These are phyloP conservation scores for Chrysochloris asiatica DNA, from an alignment of 2,113 vertebrate genomes.

Conservation along the genomic window DNA sequence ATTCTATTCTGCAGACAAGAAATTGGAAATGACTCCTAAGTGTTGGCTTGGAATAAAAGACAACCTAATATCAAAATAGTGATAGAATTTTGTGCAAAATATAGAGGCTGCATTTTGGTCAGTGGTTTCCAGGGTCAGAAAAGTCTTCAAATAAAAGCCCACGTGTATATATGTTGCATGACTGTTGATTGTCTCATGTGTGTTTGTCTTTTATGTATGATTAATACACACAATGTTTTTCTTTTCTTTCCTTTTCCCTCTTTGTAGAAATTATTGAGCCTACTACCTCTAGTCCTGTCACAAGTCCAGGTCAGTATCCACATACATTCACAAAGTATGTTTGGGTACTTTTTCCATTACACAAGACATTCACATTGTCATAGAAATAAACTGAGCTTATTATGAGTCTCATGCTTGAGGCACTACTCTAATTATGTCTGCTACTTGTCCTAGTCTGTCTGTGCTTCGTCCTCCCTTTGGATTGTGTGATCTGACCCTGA, in stretches of 20 bases:
- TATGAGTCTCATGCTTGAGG: slow-evolving; percentile 38
- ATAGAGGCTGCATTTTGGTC: neutral
- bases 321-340: slow-evolving; percentile 90
- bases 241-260: slow-evolving; percentile 86
- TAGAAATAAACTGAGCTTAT: slow-evolving; percentile 19
- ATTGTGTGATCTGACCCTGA: slow-evolving; percentile 56
- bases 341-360: slow-evolving; percentile 84
- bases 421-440: slow-evolving; percentile 83
- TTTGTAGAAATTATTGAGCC: slow-evolving; percentile 99
- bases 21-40: accelerated
- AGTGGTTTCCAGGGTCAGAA: neutral
- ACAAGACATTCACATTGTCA: slow-evolving; percentile 40
- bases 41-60: accelerated
- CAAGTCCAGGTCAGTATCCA: slow-evolving; percentile 99
- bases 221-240: slow-evolving; percentile 95
- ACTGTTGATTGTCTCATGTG: slow-evolving; percentile 87
- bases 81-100: neutral
- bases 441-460: slow-evolving; percentile 77
- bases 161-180: slow-evolving; percentile 83
- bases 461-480: slow-evolving; percentile 71
- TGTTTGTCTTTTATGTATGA: slow-evolving; percentile 91
- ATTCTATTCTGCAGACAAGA: accelerated
- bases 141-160: neutral
- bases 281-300: slow-evolving; percentile 98
- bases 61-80: neutral